Evolutionary conservation across 2,797 vertebrate species (phyloP).

Genomic region (Syngnathus rostellatus): DNA sequence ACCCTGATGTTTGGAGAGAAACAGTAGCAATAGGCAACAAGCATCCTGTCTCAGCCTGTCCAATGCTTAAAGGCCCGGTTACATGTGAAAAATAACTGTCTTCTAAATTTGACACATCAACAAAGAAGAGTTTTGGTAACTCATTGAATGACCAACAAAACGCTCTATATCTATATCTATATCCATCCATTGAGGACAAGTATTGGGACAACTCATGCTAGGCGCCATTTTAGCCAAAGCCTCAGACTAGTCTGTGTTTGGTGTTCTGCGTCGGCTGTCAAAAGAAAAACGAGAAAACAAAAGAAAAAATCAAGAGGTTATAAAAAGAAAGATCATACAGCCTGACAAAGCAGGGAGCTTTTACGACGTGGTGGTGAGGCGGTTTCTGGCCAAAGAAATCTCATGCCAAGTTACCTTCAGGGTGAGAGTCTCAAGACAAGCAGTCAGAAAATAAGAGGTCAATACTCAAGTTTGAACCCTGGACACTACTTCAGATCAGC

Average conservation of each 20-base stretch:
- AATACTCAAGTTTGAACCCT: not conserved
- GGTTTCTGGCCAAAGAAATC: not conserved
- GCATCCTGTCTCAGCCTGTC: not conserved
- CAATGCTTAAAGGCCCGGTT: too few species aligned
- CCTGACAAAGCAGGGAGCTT: not conserved
- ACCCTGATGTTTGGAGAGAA: slow-evolving; percentile 21
- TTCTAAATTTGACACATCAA: not conserved
- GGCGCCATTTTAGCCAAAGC: too few species aligned
- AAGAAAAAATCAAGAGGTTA: not conserved
- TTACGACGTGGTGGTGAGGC: not conserved
- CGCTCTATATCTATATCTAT: too few species aligned
- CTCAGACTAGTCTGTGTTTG: not conserved
- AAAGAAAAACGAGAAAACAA: too few species aligned
- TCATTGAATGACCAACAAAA: too few species aligned
- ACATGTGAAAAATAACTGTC: not conserved
- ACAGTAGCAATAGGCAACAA: slow-evolving; percentile 15
- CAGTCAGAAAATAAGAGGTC: slow-evolving; percentile 1
- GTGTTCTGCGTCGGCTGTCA: not conserved
- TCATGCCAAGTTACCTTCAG: not conserved
- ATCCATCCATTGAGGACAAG: too few species aligned
- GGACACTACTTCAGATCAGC: slow-evolving; percentile 14
- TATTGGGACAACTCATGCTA: too few species aligned
- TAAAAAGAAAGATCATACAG: not conserved
- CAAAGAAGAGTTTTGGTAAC: not conserved
- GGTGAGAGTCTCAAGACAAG: not conserved